A percentile compares a stretch with the other conserved stretches of the same genome.
Evolutionary conservation across 2,113 vertebrate genomes (phyloP).

Genomic region (Scytalopus superciliaris): DNA sequence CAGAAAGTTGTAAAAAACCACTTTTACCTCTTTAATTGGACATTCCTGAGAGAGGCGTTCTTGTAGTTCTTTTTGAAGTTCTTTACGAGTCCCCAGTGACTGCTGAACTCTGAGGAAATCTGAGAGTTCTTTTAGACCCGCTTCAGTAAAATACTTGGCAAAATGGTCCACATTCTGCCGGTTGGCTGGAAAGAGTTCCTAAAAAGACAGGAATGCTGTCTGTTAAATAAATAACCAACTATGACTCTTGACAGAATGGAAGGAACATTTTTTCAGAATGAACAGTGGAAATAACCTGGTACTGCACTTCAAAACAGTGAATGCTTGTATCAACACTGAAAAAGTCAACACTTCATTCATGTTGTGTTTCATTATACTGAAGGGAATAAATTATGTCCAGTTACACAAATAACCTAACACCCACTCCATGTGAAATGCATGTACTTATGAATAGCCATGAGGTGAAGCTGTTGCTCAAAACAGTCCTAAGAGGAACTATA

Average conservation of each 20-base stretch:
- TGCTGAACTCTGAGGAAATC: conserved; percentile 89
- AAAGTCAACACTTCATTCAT: neutral
- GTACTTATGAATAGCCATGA: neutral
- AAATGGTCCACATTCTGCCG: conserved; percentile 93
- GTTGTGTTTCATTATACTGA: neutral
- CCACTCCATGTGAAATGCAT: neutral
- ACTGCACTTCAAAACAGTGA: neutral
- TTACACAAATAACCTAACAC: neutral
- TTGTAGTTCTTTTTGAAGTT: conserved; percentile 91
- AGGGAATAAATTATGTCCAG: neutral
- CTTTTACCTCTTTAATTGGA: conserved; percentile 86
- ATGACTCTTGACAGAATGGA: neutral
- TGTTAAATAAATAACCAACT: neutral
- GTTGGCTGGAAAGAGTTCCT: conserved; percentile 91
- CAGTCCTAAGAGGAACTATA: neutral
- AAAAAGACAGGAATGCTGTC: neutral
- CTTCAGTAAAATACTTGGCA: conserved; percentile 88
- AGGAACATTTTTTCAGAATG: neutral
- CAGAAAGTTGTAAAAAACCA: neutral
- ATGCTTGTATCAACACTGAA: neutral
- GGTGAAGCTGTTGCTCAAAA: neutral
- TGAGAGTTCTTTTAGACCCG: conserved; percentile 89
- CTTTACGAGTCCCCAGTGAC: conserved; percentile 89
- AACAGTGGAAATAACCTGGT: neutral
- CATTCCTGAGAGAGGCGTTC: conserved; percentile 89